phyloP scores from a whole-genome alignment of 53 echinoderm and acorn worm species.

The Antedon mediterranea region DNA sequence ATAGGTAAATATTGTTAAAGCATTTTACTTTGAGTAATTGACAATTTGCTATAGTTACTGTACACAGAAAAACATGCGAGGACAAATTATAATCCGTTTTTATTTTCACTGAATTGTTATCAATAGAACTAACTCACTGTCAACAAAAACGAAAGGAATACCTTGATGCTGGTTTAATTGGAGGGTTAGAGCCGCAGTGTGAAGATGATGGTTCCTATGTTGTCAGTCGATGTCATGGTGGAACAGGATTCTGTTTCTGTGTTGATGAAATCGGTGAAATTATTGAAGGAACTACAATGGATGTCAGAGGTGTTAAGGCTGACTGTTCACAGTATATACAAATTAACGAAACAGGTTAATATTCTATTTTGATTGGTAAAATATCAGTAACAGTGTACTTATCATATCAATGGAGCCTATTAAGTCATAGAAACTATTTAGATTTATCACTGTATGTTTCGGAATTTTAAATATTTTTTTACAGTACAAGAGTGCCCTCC shows the following conservation, averaged over 20 bases:
- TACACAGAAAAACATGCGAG: too few species aligned
- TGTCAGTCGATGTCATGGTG: slow-evolving; percentile 8
- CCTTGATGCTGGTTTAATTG: neutral
- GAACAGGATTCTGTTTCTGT: slow-evolving; percentile 20
- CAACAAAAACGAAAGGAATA: neutral
- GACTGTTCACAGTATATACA: neutral
- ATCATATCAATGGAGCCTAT: too few species aligned
- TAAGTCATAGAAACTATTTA: too few species aligned
- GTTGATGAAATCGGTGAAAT: slow-evolving; percentile 7
- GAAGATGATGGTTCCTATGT: slow-evolving; percentile 5
- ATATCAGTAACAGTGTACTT: too few species aligned
- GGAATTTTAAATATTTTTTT: neutral
- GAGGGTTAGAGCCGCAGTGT: slow-evolving; percentile 2
- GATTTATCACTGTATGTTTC: too few species aligned
- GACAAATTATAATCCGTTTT: too few species aligned
- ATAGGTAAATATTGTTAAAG: neutral
- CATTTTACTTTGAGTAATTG: too few species aligned
- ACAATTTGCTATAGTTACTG: too few species aligned
- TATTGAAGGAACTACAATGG: neutral
- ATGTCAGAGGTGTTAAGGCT: neutral
- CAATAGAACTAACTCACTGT: neutral
- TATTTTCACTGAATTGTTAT: too few species aligned
- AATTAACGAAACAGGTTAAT: neutral
- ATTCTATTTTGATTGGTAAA: too few species aligned
- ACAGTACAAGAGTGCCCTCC: neutral